These are phyloP conservation scores for Papilio helenus DNA, from an alignment of 1,140 invertebrate species.

Conservation along the genomic window DNA sequence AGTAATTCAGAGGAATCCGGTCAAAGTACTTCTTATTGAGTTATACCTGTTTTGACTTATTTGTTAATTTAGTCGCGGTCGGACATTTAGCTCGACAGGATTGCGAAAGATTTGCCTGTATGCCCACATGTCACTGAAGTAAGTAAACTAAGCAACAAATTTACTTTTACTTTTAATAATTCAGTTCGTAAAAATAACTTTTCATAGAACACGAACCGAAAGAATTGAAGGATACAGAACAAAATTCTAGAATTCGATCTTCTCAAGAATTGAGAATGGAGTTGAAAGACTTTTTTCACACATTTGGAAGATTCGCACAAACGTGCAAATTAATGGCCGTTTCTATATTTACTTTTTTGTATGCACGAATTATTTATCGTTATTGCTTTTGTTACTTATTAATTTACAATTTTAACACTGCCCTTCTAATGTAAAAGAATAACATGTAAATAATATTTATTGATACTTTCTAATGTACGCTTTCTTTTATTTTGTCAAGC, in stretches of 20 bases:
- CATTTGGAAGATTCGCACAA: background rate
- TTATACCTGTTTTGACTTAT: background rate
- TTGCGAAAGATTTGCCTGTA: conserved; percentile 20
- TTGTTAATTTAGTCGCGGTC: conserved; percentile 18
- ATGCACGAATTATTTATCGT: background rate
- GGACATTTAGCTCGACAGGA: background rate
- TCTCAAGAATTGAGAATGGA: too few species aligned
- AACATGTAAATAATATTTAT: background rate
- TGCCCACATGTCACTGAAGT: background rate
- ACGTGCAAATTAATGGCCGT: background rate
- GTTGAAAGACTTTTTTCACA: background rate
- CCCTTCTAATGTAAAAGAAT: background rate
- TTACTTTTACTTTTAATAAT: background rate
- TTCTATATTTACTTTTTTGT: background rate
- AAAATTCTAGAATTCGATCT: too few species aligned
- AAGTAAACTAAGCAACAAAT: background rate
- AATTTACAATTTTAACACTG: background rate
- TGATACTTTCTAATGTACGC: background rate
- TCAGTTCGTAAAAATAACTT: too few species aligned
- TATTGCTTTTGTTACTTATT: background rate
- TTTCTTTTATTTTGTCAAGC: conserved; percentile 18
- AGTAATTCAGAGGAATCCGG: background rate
- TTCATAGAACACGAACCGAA: too few species aligned
- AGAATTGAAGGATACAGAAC: too few species aligned
- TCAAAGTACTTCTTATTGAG: background rate